A percentile compares a stretch with the other conserved stretches of the same genome.
These are phyloP conservation scores for Chironomus tepperi DNA, from an alignment of 1,140 invertebrate genomes.

Conservation along the genomic window DNA sequence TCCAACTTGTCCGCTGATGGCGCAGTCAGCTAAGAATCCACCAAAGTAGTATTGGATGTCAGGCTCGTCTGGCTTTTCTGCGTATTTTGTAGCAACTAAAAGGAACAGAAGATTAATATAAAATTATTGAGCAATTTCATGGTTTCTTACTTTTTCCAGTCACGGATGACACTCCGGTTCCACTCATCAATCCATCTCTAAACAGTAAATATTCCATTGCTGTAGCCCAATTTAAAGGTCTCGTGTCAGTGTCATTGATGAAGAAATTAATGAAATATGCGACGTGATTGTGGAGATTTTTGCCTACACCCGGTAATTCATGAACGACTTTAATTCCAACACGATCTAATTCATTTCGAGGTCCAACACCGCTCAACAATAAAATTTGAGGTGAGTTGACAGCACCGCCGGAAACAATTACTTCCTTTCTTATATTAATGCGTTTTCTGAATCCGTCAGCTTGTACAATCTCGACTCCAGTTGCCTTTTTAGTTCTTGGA, in stretches of 20 bases:
- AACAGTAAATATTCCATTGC: conserved; percentile 75
- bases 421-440: conserved; percentile 64
- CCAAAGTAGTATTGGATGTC: conserved; percentile 82
- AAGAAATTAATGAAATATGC: conserved; percentile 66
- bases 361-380: conserved; percentile 72
- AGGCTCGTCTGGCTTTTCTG: conserved; percentile 66
- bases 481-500: conserved; percentile 44
- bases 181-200: conserved; percentile 75
- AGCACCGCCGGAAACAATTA: conserved; percentile 62
- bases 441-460: conserved; percentile 43
- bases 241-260: conserved; percentile 73
- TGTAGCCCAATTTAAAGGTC: conserved; percentile 75
- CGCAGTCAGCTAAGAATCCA: conserved; percentile 71
- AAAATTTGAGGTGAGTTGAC: conserved; percentile 75
- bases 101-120: conserved; percentile 25
- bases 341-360: conserved; percentile 55
- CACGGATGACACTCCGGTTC: conserved; percentile 50
- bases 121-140: conserved; percentile 25
- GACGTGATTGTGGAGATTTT: conserved; percentile 83
- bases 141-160: background rate
- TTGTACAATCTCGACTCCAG: conserved; percentile 44
- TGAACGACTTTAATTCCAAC: conserved; percentile 57
- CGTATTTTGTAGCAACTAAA: conserved; percentile 70
- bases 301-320: conserved; percentile 72
- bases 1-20: conserved; percentile 73